These are phyloP conservation scores for Porites lobata DNA, from an alignment of 92 coral and sea anemone species.

Conservation along the genomic window DNA sequence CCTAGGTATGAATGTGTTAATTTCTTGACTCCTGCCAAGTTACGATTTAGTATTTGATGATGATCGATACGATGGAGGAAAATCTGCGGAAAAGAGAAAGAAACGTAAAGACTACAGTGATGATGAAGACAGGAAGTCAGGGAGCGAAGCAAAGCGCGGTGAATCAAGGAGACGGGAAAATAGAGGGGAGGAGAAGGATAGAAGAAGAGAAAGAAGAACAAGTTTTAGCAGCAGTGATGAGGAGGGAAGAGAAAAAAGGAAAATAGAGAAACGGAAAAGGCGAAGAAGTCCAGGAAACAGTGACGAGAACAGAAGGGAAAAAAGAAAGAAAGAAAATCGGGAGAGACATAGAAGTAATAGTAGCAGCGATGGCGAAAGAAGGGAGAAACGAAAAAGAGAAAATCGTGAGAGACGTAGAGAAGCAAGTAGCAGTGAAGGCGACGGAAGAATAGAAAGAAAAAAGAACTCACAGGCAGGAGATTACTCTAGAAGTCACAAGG, in stretches of 20 bases:
- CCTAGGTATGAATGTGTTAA: too few relatives aligned
- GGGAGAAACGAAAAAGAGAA: conserved; percentile 1
- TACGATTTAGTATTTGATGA: conserved; percentile 92
- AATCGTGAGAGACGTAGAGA: conserved; percentile 4
- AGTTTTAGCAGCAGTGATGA: conserved; percentile 23
- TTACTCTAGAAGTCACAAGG: conserved; percentile 17
- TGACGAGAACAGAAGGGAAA: conserved; percentile 1
- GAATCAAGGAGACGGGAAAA: background rate
- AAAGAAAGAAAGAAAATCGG: background rate
- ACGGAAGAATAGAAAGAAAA: conserved; percentile 20
- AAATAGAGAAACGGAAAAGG: conserved; percentile 22
- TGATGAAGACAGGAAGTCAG: conserved; percentile 10
- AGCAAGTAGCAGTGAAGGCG: conserved; percentile 8
- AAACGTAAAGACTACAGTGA: conserved; percentile 56
- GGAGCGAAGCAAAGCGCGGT: conserved; percentile 7
- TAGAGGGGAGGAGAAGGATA: conserved; percentile 33
- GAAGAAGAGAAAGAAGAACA: conserved; percentile 1
- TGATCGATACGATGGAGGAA: conserved; percentile 38
- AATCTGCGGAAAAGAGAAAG: conserved; percentile 33
- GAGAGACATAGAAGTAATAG: background rate
- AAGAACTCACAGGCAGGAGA: conserved; percentile 27
- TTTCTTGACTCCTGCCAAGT: conserved; percentile 51
- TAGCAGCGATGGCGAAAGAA: background rate
- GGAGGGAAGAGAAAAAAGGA: background rate
- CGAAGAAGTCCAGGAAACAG: background rate